Evolutionary conservation across 2,113 vertebrate species (phyloP).

Genomic region (Psophia crepitans): DNA sequence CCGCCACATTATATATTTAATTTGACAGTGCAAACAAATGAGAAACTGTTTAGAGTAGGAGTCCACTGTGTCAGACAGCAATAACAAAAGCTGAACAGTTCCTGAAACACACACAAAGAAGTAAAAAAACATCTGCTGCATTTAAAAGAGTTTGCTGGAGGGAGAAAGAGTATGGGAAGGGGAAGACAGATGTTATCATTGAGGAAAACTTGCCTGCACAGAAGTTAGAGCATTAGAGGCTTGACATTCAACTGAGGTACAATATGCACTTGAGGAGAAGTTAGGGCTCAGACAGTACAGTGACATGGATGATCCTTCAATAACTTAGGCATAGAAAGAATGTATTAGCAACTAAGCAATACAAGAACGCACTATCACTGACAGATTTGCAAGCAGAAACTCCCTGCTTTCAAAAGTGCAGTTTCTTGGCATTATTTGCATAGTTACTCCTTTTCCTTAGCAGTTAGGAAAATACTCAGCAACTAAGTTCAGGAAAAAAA

Average conservation of each 20-base stretch:
- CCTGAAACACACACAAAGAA: not conserved
- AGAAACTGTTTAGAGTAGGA: not conserved
- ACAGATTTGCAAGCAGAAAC: not conserved
- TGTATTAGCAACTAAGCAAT: not conserved
- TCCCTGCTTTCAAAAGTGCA: not conserved
- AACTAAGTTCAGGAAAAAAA: not conserved
- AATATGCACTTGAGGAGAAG: not conserved
- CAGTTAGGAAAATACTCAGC: not conserved
- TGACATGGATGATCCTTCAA: not conserved
- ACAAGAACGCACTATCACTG: not conserved
- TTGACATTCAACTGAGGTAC: not conserved
- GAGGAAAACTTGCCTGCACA: not conserved
- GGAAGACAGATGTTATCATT: not conserved
- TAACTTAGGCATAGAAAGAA: not conserved
- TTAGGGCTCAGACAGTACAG: not conserved
- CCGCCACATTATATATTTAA: not conserved
- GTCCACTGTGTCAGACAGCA: not conserved
- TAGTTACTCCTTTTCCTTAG: conserved; percentile 30
- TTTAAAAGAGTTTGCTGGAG: not conserved
- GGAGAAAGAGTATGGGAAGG: not conserved
- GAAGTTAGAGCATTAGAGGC: not conserved
- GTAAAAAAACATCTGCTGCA: not conserved
- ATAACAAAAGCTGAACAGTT: not conserved
- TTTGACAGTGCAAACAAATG: not conserved
- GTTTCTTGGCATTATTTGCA: conserved; percentile 14